Evolutionary conservation across 2,113 vertebrate genomes (phyloP).

Genomic region (Pseudopodoces humilis): DNA sequence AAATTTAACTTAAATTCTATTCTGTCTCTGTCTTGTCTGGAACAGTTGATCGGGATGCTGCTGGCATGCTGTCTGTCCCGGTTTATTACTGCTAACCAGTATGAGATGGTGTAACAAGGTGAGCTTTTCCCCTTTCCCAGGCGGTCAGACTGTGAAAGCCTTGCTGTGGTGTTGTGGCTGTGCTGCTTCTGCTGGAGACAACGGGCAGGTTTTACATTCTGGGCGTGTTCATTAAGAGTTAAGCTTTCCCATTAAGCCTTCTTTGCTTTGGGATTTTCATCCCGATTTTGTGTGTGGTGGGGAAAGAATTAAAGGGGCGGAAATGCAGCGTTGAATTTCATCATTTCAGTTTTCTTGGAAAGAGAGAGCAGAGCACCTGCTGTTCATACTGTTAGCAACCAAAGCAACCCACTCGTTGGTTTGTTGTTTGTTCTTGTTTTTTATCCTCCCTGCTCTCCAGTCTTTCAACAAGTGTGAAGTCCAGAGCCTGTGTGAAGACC

Average conservation of each 20-base stretch:
- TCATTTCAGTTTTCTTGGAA: not conserved
- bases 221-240: not conserved
- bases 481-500: constrained; percentile 64
- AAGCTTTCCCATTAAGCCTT: not conserved
- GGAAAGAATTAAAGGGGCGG: rapidly evolving
- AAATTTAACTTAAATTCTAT: not conserved
- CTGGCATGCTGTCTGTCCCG: constrained; percentile 98
- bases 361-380: not conserved
- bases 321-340: rapidly evolving
- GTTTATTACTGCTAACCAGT: constrained; percentile 99
- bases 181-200: not conserved
- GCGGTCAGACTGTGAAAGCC: not conserved
- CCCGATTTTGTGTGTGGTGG: not conserved
- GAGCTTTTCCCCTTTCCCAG: not conserved
- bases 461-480: constrained; percentile 64
- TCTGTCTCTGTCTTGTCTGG: not conserved
- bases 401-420: not conserved
- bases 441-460: not conserved
- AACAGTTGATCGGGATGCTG: constrained; percentile 96
- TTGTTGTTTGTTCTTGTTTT: not conserved
- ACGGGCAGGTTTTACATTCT: not conserved
- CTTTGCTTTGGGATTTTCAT: not conserved
- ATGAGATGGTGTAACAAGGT: constrained; percentile 99
- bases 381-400: not conserved
- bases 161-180: not conserved